These are phyloP conservation scores for Aspidiotus rigidus DNA, from an alignment of 2,888 invertebrate species.

Conservation along the genomic window DNA sequence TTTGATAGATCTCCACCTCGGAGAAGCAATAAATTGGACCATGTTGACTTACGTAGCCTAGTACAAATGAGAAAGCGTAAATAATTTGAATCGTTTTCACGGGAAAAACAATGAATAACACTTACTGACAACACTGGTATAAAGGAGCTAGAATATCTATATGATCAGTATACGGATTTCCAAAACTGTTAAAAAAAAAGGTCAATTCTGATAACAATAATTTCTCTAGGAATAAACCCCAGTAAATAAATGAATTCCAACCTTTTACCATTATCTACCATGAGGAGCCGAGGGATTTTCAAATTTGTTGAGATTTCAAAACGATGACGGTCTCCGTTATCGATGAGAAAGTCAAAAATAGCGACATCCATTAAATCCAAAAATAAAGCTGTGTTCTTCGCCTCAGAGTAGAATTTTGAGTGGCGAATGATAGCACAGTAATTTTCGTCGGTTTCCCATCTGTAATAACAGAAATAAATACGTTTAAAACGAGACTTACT, in stretches of 20 bases:
- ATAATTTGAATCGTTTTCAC: not conserved
- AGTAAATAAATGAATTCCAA: too few species aligned
- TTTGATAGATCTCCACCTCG: constrained; percentile 63
- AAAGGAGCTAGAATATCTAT: constrained; percentile 84
- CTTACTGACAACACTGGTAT: constrained; percentile 69
- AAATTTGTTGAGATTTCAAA: constrained; percentile 57
- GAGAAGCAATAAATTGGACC: constrained; percentile 59
- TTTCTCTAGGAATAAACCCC: not conserved
- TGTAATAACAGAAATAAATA: constrained; percentile 39
- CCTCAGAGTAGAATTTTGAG: constrained; percentile 29
- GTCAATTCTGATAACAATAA: constrained; percentile 1
- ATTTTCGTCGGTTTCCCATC: constrained; percentile 71
- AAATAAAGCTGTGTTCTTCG: constrained; percentile 42
- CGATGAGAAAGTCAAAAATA: constrained; percentile 86
- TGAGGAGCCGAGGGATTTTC: constrained; percentile 47
- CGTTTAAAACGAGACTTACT: not conserved
- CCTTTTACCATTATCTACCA: constrained; percentile 84
- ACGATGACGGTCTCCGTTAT: constrained; percentile 90
- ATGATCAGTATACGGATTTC: constrained; percentile 76
- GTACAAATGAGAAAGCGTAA: constrained; percentile 36
- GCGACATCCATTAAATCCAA: constrained; percentile 79
- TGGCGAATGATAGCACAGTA: constrained; percentile 57
- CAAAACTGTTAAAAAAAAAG: constrained; percentile 63
- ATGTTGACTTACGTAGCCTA: constrained; percentile 62
- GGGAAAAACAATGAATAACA: constrained; percentile 5